Conservation (phyloP, 2,113 vertebrate genomes). For the Rafetus swinhoei region DNA sequence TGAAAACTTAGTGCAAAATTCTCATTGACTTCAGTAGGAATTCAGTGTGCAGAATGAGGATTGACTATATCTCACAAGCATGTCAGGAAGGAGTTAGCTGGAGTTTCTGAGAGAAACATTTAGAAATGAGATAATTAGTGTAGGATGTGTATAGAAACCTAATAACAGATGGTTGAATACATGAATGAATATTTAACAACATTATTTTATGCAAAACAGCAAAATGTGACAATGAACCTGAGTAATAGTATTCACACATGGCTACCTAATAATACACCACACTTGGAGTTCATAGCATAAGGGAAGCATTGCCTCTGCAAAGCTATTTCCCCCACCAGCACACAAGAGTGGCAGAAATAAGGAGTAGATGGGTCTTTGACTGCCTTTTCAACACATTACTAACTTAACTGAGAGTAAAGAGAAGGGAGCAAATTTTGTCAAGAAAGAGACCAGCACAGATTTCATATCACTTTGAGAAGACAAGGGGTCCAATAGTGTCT, state of each 20-base stretch:
- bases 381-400: background rate
- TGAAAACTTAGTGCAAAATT: conserved; percentile 6
- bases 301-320: background rate
- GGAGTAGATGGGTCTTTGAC: background rate
- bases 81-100: background rate
- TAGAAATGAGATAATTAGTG: background rate
- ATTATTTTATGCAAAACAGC: background rate
- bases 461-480: background rate
- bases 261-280: background rate
- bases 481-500: background rate
- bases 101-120: background rate
- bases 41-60: background rate
- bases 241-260: background rate
- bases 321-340: background rate
- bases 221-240: background rate
- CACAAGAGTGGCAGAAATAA: background rate
- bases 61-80: background rate
- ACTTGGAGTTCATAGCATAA: background rate
- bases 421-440: background rate
- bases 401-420: background rate
- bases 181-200: background rate
- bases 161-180: background rate
- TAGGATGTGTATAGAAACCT: background rate
- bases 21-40: background rate
- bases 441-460: background rate